A percentile compares a stretch with the other conserved stretches of the same genome.
phyloP scores from a whole-genome alignment of 1,140 invertebrate genomes.

The Phortica variegata region DNA sequence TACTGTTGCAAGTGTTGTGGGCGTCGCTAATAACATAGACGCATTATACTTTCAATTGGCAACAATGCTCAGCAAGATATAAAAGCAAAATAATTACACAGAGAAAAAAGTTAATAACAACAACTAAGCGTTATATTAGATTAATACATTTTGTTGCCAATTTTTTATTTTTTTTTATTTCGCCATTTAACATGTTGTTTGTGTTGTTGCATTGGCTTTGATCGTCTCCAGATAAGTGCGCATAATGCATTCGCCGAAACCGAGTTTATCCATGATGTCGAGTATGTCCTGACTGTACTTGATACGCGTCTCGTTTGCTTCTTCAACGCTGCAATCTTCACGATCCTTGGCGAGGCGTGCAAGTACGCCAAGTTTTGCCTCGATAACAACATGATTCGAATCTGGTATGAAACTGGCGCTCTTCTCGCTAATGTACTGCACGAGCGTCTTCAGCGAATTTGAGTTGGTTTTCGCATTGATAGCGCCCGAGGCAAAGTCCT shows the following conservation, averaged over 20 bases:
- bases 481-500: conserved; percentile 48
- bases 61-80: too few relatives aligned
- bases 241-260: conserved; percentile 51
- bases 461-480: conserved; percentile 50
- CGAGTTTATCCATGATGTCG: conserved; percentile 52
- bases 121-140: too few relatives aligned
- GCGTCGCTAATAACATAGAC: too few relatives aligned
- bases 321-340: conserved; percentile 46
- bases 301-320: conserved; percentile 31
- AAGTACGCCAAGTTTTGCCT: conserved; percentile 47
- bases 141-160: conserved; percentile 23
- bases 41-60: too few relatives aligned
- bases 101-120: too few relatives aligned
- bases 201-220: conserved; percentile 26
- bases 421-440: conserved; percentile 50
- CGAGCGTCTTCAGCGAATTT: conserved; percentile 41
- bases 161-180: conserved; percentile 30
- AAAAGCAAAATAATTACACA: too few relatives aligned
- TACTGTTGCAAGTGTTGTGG: too few relatives aligned
- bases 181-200: conserved; percentile 35
- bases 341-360: conserved; percentile 24
- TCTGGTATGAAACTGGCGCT: conserved; percentile 44
- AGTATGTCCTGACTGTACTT: conserved; percentile 55
- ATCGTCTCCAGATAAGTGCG: conserved; percentile 40
- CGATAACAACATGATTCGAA: conserved; percentile 46